These are phyloP conservation scores for Siphlonurus alternatus DNA, from an alignment of 2,888 invertebrate species.

Conservation along the genomic window DNA sequence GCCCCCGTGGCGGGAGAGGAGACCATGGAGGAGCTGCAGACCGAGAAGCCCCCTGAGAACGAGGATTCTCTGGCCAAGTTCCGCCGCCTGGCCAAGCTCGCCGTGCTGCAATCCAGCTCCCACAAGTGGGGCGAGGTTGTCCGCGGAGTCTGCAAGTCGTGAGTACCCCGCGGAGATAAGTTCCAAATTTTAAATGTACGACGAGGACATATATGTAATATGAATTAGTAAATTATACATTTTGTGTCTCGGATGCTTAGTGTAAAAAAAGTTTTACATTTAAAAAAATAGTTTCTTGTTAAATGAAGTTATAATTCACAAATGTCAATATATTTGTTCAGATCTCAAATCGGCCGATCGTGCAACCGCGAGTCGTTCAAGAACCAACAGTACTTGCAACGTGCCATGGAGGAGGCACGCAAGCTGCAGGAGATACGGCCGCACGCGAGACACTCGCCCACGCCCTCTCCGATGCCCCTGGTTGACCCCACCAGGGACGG, in stretches of 20 bases:
- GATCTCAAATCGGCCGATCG: constrained; percentile 66
- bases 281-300: too few species aligned
- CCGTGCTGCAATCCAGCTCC: constrained; percentile 47
- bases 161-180: too few species aligned
- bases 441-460: constrained; percentile 32
- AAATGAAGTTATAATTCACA: too few species aligned
- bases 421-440: constrained; percentile 29
- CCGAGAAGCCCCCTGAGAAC: constrained; percentile 27
- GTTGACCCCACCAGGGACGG: constrained; percentile 47
- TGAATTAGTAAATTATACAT: too few species aligned
- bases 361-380: constrained; percentile 50
- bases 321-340: too few species aligned
- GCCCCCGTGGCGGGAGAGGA: constrained; percentile 50
- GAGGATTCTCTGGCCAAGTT: constrained; percentile 49
- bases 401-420: constrained; percentile 61
- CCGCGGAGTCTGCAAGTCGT: constrained; percentile 21
- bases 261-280: too few species aligned
- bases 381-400: constrained; percentile 57
- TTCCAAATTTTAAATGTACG: too few species aligned
- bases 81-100: constrained; percentile 54
- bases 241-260: too few species aligned
- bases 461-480: constrained; percentile 43
- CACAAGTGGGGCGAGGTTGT: constrained; percentile 61
- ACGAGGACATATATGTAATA: too few species aligned
- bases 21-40: constrained; percentile 28